Percentiles rank a stretch among this genome's conserved stretches.
Evolutionary conservation across 2,797 vertebrate species (phyloP).

Genomic region (Calcarius lapponicus): DNA sequence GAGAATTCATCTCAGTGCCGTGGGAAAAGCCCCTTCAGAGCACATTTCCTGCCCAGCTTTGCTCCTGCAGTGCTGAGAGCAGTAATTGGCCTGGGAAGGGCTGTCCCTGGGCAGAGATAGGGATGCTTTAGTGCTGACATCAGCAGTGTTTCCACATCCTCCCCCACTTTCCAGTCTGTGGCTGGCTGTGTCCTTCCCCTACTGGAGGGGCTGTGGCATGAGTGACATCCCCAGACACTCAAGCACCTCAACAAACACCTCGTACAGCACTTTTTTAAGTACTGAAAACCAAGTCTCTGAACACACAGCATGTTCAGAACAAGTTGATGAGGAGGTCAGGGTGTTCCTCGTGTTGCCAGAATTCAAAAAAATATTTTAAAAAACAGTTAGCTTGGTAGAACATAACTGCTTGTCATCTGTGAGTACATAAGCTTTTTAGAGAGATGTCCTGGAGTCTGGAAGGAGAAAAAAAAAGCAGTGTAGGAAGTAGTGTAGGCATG

Average conservation of each 20-base stretch:
- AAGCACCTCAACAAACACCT: not conserved
- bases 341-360: not conserved
- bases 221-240: not conserved
- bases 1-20: not conserved
- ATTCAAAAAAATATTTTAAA: not conserved
- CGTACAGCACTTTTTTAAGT: not conserved
- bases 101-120: not conserved
- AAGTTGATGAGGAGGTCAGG: not conserved
- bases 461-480: not conserved
- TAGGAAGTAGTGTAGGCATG: slow-evolving; percentile 46
- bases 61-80: not conserved
- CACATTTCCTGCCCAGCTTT: slow-evolving; percentile 4
- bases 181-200: not conserved
- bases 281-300: not conserved
- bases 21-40: slow-evolving; percentile 51
- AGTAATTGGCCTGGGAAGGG: slow-evolving; percentile 24
- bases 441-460: not conserved
- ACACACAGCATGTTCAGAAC: not conserved
- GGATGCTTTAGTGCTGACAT: slow-evolving; percentile 47
- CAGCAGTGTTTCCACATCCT: slow-evolving; percentile 35
- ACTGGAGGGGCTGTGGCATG: not conserved
- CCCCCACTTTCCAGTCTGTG: rapidly evolving
- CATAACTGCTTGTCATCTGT: not conserved
- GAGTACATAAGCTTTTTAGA: not conserved
- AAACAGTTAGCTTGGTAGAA: not conserved